These are phyloP conservation scores for Diarsia rubi DNA, from an alignment of 2,888 invertebrate species.

Conservation along the genomic window DNA sequence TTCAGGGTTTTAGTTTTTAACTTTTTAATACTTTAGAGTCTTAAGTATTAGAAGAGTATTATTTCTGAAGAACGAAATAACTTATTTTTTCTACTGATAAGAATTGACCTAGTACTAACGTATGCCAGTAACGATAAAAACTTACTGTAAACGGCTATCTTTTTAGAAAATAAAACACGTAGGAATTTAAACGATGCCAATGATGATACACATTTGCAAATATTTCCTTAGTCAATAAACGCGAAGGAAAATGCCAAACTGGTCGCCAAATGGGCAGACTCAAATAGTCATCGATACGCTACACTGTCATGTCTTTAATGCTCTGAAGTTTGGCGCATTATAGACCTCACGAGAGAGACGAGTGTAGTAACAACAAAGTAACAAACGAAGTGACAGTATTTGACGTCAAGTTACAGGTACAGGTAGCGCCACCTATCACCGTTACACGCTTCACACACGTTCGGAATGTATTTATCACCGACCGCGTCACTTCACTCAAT, in stretches of 20 bases:
- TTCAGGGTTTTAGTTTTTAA: too few species aligned
- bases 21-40: not conserved
- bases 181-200: not conserved
- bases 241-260: too few species aligned
- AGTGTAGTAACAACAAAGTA: too few species aligned
- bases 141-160: constrained; percentile 20
- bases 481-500: constrained; percentile 22
- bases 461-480: constrained; percentile 19
- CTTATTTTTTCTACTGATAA: not conserved
- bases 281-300: too few species aligned
- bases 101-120: not conserved
- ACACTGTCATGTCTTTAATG: too few species aligned
- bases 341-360: too few species aligned
- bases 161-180: constrained; percentile 3
- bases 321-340: too few species aligned
- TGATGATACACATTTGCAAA: constrained; percentile 3
- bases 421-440: constrained; percentile 33
- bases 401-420: constrained; percentile 15
- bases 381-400: constrained; percentile 14
- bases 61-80: not conserved
- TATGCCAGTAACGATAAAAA: constrained; percentile 19
- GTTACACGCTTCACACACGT: constrained; percentile 22
- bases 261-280: too few species aligned
- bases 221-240: not conserved
- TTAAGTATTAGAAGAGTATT: not conserved